A percentile compares a stretch with the other conserved stretches of the same genome.
Conservation (phyloP, 2,888 invertebrate species). For the Dendrolimus houi region DNA sequence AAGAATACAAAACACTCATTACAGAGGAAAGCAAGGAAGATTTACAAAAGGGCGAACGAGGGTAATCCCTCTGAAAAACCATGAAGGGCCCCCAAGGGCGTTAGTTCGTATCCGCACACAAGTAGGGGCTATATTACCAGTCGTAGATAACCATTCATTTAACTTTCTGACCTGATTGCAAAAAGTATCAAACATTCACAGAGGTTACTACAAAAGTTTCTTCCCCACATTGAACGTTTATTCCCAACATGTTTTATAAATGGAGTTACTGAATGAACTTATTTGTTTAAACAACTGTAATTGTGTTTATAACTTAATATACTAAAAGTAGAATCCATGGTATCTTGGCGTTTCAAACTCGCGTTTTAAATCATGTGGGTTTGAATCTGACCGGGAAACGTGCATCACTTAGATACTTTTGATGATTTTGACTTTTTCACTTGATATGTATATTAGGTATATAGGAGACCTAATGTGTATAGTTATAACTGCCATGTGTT, state of each 20-base stretch:
- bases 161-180: constrained; percentile 27
- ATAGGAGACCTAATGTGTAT: no score
- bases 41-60: neutral
- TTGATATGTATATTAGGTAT: no score
- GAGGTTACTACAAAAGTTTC: constrained; percentile 26
- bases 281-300: neutral
- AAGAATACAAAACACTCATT: no score
- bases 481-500: no score
- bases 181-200: constrained; percentile 22
- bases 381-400: no score
- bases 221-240: neutral
- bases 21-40: neutral
- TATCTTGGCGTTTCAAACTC: no score
- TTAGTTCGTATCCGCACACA: constrained; percentile 6
- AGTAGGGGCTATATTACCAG: constrained; percentile 10
- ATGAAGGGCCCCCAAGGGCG: neutral
- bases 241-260: neutral
- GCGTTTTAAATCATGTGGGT: no score
- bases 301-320: no score
- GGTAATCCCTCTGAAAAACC: neutral
- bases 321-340: no score
- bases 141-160: constrained; percentile 18
- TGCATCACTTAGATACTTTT: no score
- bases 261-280: neutral
- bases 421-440: no score